Evolutionary conservation across 2,888 invertebrate genomes (phyloP).

Genomic region (Magallana nippona): DNA sequence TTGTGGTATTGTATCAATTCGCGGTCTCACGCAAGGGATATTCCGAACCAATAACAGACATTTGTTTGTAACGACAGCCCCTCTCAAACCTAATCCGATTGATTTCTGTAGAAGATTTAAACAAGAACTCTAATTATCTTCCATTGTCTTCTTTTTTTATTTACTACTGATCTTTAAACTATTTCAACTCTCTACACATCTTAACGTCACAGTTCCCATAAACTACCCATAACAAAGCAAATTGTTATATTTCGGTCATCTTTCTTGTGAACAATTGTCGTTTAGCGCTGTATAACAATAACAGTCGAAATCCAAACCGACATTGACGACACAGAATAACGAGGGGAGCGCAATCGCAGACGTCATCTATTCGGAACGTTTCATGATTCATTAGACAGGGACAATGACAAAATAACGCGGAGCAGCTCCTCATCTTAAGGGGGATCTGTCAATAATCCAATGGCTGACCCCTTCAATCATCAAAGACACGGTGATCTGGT

Average conservation of each 20-base stretch:
- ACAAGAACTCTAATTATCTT: too few species aligned
- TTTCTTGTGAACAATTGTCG: neutral
- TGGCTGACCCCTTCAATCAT: neutral
- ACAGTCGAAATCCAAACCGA: neutral
- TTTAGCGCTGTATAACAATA: neutral
- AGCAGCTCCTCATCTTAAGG: neutral
- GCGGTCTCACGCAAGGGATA: too few species aligned
- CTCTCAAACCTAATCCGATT: too few species aligned
- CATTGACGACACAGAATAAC: neutral
- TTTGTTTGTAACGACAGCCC: too few species aligned
- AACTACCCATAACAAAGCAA: neutral
- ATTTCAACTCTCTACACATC: neutral
- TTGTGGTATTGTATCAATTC: too few species aligned
- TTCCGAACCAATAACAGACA: too few species aligned
- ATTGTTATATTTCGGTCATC: neutral
- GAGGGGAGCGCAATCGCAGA: neutral
- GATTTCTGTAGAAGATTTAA: too few species aligned
- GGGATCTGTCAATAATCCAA: neutral
- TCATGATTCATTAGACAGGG: neutral
- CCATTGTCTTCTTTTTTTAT: too few species aligned
- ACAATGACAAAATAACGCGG: neutral
- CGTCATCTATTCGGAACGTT: slow-evolving; percentile 17
- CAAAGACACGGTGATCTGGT: neutral
- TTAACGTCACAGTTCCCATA: neutral
- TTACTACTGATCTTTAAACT: too few species aligned